These are phyloP conservation scores for Oncorhynchus nerka DNA, from an alignment of 2,113 vertebrate species.

Conservation along the genomic window DNA sequence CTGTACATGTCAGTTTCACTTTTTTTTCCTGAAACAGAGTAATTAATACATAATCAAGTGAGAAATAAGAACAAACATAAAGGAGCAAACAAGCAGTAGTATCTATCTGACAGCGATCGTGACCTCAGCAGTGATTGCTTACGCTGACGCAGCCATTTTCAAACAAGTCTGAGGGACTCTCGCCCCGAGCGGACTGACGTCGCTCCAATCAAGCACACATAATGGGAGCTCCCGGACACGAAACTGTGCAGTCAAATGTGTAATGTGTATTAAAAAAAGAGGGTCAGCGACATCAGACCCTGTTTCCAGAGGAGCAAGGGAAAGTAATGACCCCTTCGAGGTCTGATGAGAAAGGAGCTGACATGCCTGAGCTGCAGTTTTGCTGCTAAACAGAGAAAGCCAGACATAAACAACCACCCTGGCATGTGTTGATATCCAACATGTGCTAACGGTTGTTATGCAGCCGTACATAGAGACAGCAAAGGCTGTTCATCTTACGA, in stretches of 20 bases:
- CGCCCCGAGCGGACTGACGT: not conserved
- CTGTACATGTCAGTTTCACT: constrained; percentile 92
- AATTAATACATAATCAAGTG: constrained; percentile 13
- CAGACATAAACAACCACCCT: not conserved
- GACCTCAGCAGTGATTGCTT: not conserved
- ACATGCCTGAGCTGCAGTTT: not conserved
- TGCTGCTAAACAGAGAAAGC: not conserved
- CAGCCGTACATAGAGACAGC: not conserved
- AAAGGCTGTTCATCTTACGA: not conserved
- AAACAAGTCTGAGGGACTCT: not conserved
- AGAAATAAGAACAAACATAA: not conserved
- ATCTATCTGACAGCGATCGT: not conserved
- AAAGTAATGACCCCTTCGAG: not conserved
- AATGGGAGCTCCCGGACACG: constrained; percentile 12
- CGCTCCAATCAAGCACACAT: not conserved
- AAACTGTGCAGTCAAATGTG: constrained; percentile 16
- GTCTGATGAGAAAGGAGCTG: not conserved
- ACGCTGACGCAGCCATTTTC: not conserved
- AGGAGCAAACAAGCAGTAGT: not conserved
- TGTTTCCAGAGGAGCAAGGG: not conserved
- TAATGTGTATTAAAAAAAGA: not conserved
- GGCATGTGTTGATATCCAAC: not conserved
- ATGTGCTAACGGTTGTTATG: not conserved
- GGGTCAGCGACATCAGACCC: constrained; percentile 12
- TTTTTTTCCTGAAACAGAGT: constrained; percentile 77